Evolutionary conservation across 2,113 vertebrate genomes (phyloP), one percentile per base, ranked within the genome.

Genomic region (Microcebus griseorufus): DNA sequence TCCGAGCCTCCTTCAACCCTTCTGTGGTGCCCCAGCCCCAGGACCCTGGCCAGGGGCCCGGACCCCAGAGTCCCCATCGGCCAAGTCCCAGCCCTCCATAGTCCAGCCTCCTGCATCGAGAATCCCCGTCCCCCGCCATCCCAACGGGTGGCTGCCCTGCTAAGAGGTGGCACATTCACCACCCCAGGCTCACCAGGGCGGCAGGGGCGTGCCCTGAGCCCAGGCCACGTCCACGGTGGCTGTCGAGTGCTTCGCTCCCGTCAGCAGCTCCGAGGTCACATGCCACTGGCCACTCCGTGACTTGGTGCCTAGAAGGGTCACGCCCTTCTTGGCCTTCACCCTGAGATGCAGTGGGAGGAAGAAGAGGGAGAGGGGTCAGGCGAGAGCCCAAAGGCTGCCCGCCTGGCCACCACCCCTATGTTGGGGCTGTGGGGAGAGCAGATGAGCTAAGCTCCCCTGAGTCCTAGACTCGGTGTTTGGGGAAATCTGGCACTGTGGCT

Each of bases 271-370:
- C 0, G 99, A 99, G 92, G 99, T 99, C 97, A 99, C 99, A 9
- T 99, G 99, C 99, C 99, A 99, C 98, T 99, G 99, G 87, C 98
- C 97, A 12, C 98, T 99, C 98, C 99, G 99, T 0, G 99, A 99
- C 97, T 98, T 99, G 95, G 99, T 99, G 96, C 99, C 99, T 11
- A 99, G 98, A 96, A 99, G 99, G 97, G 99, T 99, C 97, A 99
- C 99, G 0, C 99, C 99, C 79, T 99, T 99, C 98, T 99, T 99
- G 39, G 99, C 99, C 98, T 99, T 99, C 98, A 99, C 99, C 98
- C 99, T 99, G 98, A 2, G 95, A 94, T 39, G 88, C 29, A 95
- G 73, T 86, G n/a, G 84, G 42, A 97, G 88, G 64, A 75, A 78
- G 0, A 94, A 96, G 37, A 98, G 88, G 18, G 9, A 67, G 67